Conservation (phyloP, 2,888 invertebrate species). For the Drosophila gaucha region DNA sequence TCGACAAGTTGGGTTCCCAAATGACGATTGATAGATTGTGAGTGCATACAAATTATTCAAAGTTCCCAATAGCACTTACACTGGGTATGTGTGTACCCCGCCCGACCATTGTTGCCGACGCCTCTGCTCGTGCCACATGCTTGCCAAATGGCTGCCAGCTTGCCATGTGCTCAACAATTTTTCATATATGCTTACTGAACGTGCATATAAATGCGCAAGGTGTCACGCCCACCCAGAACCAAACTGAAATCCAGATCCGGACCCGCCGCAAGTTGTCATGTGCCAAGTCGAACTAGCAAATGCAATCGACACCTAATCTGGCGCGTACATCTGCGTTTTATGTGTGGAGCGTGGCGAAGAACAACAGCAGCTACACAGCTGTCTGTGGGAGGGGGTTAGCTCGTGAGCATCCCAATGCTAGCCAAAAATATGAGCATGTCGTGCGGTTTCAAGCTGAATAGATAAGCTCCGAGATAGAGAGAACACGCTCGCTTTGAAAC, state of each 20-base stretch:
- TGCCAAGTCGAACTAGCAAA: slow-evolving; percentile 50
- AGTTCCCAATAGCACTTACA: slow-evolving; percentile 22
- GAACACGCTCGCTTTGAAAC: slow-evolving; percentile 9
- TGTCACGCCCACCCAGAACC: slow-evolving; percentile 9
- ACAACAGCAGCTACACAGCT: background rate
- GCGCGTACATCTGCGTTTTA: slow-evolving; percentile 52
- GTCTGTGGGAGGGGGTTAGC: background rate
- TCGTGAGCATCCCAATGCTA: slow-evolving; percentile 1
- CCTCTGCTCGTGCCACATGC: slow-evolving; percentile 30
- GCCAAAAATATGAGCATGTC: slow-evolving; percentile 26
- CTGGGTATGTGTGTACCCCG: background rate
- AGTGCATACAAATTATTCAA: slow-evolving; percentile 38
- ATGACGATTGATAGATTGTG: slow-evolving; percentile 28
- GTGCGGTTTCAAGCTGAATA: slow-evolving; percentile 26
- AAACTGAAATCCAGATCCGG: slow-evolving; percentile 11
- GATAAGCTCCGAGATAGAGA: slow-evolving; percentile 40
- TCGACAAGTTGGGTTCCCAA: slow-evolving; percentile 32
- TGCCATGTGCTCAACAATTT: slow-evolving; percentile 43
- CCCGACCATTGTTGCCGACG: slow-evolving; percentile 3
- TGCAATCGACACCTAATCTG: slow-evolving; percentile 73
- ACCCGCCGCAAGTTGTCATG: slow-evolving; percentile 61
- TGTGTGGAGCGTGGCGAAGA: slow-evolving; percentile 33
- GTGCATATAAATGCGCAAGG: slow-evolving; percentile 68
- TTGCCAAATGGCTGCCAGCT: slow-evolving; percentile 19
- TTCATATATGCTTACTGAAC: slow-evolving; percentile 67